Percentiles rank a stretch among this genome's conserved stretches.
These are phyloP conservation scores for Eulithis prunata DNA, from an alignment of 2,888 invertebrate species.

Conservation along the genomic window DNA sequence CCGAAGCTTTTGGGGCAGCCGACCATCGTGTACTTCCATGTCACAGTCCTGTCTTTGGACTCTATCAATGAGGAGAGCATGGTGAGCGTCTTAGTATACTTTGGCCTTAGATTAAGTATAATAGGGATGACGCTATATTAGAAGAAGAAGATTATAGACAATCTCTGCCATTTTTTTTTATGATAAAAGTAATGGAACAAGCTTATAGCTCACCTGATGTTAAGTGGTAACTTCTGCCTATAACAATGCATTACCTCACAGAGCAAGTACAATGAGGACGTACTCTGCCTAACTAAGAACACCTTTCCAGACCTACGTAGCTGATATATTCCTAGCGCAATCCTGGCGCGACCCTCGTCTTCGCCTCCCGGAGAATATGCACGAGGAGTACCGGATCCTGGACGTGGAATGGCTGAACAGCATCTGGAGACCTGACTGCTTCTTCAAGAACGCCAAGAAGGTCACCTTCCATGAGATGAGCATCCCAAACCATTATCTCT, in stretches of 20 bases:
- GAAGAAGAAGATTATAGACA: too few relatives aligned
- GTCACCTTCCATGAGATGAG: slow-evolving; percentile 98
- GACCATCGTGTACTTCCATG: slow-evolving; percentile 95
- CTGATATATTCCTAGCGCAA: slow-evolving; percentile 96
- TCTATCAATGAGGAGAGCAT: slow-evolving; percentile 93
- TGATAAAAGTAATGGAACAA: too few relatives aligned
- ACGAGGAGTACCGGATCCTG: slow-evolving; percentile 94
- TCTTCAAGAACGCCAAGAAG: slow-evolving; percentile 97
- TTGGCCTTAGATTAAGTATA: too few relatives aligned
- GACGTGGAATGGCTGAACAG: slow-evolving; percentile 95
- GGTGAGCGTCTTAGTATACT: slow-evolving; percentile 1
- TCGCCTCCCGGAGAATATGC: slow-evolving; percentile 96
- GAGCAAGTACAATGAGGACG: too few relatives aligned
- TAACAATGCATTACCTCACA: too few relatives aligned
- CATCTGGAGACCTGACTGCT: slow-evolving; percentile 97
- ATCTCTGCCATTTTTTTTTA: too few relatives aligned
- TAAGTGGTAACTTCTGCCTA: too few relatives aligned
- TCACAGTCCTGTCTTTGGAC: slow-evolving; percentile 94
- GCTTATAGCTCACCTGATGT: too few relatives aligned
- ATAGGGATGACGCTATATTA: too few relatives aligned
- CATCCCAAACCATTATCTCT: slow-evolving; percentile 96
- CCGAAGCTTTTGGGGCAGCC: slow-evolving; percentile 94
- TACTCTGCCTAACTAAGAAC: too few relatives aligned
- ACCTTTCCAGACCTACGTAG: slow-evolving; percentile 92
- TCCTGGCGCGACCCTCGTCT: slow-evolving; percentile 96